A percentile compares a stretch with the other conserved stretches of the same genome.
These are phyloP conservation scores for Listrodromus nycthemerus DNA, from an alignment of 2,888 invertebrate genomes.

Conservation along the genomic window DNA sequence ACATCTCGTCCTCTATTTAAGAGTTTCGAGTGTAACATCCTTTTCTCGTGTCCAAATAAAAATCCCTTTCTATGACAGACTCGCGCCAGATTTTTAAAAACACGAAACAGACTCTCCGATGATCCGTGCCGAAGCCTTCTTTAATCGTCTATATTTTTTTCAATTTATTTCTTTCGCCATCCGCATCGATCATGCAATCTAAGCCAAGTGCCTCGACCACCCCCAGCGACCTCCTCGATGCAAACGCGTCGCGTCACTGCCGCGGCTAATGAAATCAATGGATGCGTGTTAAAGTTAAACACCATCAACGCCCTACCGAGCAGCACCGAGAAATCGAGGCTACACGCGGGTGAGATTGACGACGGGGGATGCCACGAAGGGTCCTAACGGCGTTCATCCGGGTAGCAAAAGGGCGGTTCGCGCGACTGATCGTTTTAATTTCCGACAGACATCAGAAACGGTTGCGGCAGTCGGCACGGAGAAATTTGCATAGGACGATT, in stretches of 20 bases:
- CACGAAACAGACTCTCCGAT: slow-evolving; percentile 17
- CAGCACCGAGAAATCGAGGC: slow-evolving; percentile 5
- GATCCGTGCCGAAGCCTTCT: slow-evolving; percentile 35
- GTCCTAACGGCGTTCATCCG: slow-evolving; percentile 36
- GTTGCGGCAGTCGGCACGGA: slow-evolving; percentile 30
- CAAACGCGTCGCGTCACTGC: slow-evolving; percentile 78
- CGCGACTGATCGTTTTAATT: slow-evolving; percentile 77
- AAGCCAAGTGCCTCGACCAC: slow-evolving; percentile 66
- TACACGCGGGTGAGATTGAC: slow-evolving; percentile 26
- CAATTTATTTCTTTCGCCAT: slow-evolving; percentile 45
- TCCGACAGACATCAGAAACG: slow-evolving; percentile 77
- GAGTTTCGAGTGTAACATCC: slow-evolving; percentile 27
- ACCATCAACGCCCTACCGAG: slow-evolving; percentile 75
- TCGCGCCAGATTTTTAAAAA: neutral
- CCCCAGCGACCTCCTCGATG: slow-evolving; percentile 50
- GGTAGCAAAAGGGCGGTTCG: slow-evolving; percentile 54
- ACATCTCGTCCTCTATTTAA: slow-evolving; percentile 16
- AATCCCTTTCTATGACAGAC: neutral
- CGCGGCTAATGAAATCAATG: slow-evolving; percentile 83
- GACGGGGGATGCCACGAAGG: slow-evolving; percentile 48
- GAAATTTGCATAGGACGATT: slow-evolving; percentile 68
- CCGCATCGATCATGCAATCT: slow-evolving; percentile 67
- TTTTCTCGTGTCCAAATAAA: slow-evolving; percentile 6
- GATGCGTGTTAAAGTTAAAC: slow-evolving; percentile 81
- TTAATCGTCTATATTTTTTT: slow-evolving; percentile 16